A percentile compares a stretch with the other conserved stretches of the same genome.
Conservation (phyloP, 2,888 invertebrate genomes). For the Magallana nippona region DNA sequence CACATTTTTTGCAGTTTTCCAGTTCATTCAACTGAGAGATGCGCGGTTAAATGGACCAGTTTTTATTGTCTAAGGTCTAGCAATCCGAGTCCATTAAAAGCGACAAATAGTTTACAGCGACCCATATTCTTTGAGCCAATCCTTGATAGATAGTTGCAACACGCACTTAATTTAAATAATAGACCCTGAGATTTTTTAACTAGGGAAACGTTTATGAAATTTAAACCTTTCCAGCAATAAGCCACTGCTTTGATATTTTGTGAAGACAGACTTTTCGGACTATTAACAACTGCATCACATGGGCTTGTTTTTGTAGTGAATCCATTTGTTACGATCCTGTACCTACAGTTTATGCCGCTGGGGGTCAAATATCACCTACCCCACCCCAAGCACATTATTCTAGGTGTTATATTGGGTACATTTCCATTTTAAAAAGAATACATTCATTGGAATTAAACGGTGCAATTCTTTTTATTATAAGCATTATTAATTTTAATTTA, state of each 20-base stretch:
- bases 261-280: constrained; percentile 7
- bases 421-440: too few species aligned
- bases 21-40: constrained; percentile 32
- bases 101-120: constrained; percentile 6
- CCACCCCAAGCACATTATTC: background rate
- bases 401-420: too few species aligned
- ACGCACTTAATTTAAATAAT: constrained; percentile 26
- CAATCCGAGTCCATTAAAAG: constrained; percentile 16
- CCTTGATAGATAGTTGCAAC: constrained; percentile 18
- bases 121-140: constrained; percentile 33
- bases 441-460: too few species aligned
- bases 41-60: constrained; percentile 17
- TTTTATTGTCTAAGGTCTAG: constrained; percentile 25
- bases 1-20: constrained; percentile 20
- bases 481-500: too few species aligned
- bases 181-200: background rate
- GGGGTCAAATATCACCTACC: constrained; percentile 5
- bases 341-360: background rate
- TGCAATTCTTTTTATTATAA: too few species aligned
- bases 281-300: background rate
- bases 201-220: background rate
- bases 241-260: constrained; percentile 4
- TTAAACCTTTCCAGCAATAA: background rate
- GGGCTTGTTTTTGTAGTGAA: background rate
- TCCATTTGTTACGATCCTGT: background rate